Evolutionary conservation across 2,888 invertebrate species (phyloP), one percentile per base, ranked within the genome.

Genomic region (Parnassius orleans): DNA sequence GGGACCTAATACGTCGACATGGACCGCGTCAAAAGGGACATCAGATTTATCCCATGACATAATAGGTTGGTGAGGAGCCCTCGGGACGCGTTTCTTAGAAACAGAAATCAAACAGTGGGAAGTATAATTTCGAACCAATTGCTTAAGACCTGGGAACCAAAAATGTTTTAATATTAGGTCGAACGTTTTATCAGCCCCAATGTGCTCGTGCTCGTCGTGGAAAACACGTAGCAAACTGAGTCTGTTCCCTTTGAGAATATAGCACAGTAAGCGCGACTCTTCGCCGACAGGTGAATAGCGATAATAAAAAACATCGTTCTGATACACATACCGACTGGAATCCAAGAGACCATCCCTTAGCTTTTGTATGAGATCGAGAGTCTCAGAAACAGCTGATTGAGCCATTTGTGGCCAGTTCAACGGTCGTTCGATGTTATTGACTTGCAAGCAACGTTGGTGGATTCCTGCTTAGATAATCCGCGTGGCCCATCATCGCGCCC

Each of bases 181-280:
- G n/a, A n/a, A 33, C 2, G 57, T 60, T 57, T 61, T 61, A n/a
- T 66, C 65, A 42, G 56, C 54, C 2, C 60, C 52, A 15, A 46
- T 57, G 44, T 65, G 63, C 43, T 51, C 46, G 51, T 66, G n/a
- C n/a, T n/a, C n/a, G n/a, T n/a, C 59, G 58, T 74, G 73, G 51
- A 75, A 76, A 3, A 71, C 55, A 5, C 72, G 19, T 1, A 74
- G 53, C 0, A 73, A 24, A 33, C 73, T 75, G 0, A 75, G 62
- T 0, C 72, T 48, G 46, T 71, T 64, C 2, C 72, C 74, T 19
- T 69, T 76, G 0, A 74, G 72, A 0, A 74, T 62, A 10, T 56
- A 73, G 56, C 70, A 72, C 0, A 72, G 44, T 0, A 69, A 14
- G 0, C 69, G 44, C 0, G 70, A 3, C 1, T 70, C 56, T 42